Evolutionary conservation across 2,113 vertebrate genomes (phyloP).

Genomic region (Opisthocomus hoazin): DNA sequence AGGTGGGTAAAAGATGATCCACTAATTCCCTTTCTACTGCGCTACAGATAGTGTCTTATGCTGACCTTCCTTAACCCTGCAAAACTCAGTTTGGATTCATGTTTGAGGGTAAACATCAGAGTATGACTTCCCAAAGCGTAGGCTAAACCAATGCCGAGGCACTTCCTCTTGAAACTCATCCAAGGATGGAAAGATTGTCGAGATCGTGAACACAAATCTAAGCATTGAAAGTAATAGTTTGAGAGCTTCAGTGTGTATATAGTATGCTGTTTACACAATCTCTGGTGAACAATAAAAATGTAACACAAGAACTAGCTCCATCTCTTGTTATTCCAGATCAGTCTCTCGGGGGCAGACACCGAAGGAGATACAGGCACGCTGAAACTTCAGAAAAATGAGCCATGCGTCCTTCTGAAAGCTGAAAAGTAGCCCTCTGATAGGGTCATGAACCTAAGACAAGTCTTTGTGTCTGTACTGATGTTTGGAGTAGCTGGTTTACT

Average conservation of each 20-base stretch:
- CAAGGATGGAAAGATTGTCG: neutral
- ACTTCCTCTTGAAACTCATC: neutral
- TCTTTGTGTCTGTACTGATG: conserved; percentile 70
- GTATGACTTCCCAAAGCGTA: fast-evolving
- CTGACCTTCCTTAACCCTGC: neutral
- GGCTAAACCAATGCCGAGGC: fast-evolving
- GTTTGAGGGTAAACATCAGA: neutral
- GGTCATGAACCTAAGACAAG: conserved; percentile 74
- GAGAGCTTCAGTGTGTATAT: neutral
- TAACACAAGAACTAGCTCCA: neutral
- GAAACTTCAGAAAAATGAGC: neutral
- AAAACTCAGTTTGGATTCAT: neutral
- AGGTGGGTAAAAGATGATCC: neutral
- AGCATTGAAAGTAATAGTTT: neutral
- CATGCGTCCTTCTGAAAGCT: conserved; percentile 30
- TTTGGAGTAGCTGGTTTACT: conserved; percentile 75
- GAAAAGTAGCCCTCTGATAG: conserved; percentile 39
- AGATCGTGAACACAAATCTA: neutral
- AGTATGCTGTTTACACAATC: neutral
- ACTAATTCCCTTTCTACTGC: neutral
- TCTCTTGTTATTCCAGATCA: conserved; percentile 46
- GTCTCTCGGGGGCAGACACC: neutral
- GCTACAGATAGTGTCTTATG: neutral
- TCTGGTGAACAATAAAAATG: neutral
- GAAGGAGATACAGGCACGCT: neutral